Evolutionary conservation across 2,888 invertebrate species (phyloP), one percentile per base, ranked within the genome.

Genomic region (Spisula solida): DNA sequence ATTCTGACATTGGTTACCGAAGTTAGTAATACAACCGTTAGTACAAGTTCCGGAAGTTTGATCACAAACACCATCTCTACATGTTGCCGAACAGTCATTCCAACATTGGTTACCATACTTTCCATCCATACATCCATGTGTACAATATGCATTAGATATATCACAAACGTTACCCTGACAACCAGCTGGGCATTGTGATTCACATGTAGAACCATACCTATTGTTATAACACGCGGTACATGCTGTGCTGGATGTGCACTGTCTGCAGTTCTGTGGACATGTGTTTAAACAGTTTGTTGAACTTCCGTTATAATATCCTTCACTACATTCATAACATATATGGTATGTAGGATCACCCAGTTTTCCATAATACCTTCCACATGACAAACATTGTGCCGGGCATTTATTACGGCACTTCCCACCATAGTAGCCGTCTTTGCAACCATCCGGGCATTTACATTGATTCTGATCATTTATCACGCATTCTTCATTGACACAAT

Each of bases 251-350:
- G 70, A 70, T 70, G 70, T 70, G 31, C 70, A 70, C 10, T 70
- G 2, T 29, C 29, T 25, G 29, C 70, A 70, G 1, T 70, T 29
- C 0, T 6, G 0, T 70, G 29, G 70, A 70, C 70, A 70, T 5
- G 2, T 41, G 41, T 41, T 5, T 31, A 31, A 29, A 75, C 75
- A 75, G 18, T 75, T 75, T 31, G 75, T 75, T 4, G 75, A 75
- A 1, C 16, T 75, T 75, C 75, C 75, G 14, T 75, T 75, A 75
- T 75, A 31, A 75, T 75, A 75, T 31, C 75, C 75, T 8, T 75
- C 75, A 31, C 14, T 31, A 75, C 75, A 75, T 34, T 75, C 75
- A 75, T 75, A 75, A 34, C 75, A 75, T 75, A 75, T 0, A 0
- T 34, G 1, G 18, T 75, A 34, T 2, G 34, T 75, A 5, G 14